Percentiles rank a stretch among this genome's conserved stretches.
phyloP scores from a whole-genome alignment of 2,888 invertebrate species.

The Calameuta filiformis region DNA sequence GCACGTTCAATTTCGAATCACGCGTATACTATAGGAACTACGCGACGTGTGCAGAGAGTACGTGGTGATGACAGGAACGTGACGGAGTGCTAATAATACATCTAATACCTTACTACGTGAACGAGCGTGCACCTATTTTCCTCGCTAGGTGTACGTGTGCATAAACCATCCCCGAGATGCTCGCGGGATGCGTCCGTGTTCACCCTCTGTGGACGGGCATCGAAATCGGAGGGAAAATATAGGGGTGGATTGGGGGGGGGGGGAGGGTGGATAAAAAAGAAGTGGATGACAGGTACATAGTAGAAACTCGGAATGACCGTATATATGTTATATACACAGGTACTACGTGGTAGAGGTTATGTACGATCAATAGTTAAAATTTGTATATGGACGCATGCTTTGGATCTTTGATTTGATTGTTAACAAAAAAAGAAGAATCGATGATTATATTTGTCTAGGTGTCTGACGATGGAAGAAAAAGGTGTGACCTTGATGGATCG shows the following conservation, averaged over 20 bases:
- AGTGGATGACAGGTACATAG: conserved; percentile 12
- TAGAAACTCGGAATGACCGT: neutral
- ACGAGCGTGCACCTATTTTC: neutral
- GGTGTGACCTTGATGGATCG: neutral
- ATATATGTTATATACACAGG: neutral
- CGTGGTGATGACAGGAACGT: conserved; percentile 51
- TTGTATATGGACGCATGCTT: neutral
- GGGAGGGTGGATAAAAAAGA: conserved; percentile 7
- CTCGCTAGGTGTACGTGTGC: neutral
- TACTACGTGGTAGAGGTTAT: neutral
- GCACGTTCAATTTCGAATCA: neutral
- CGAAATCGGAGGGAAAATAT: neutral
- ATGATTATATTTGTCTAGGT: neutral
- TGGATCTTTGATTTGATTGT: neutral
- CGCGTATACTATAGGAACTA: neutral
- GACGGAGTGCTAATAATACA: conserved; percentile 58
- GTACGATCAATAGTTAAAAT: neutral
- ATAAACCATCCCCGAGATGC: neutral
- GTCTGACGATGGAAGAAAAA: neutral
- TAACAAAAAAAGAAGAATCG: neutral
- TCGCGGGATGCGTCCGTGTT: conserved; percentile 16
- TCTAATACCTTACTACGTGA: neutral
- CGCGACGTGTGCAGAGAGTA: conserved; percentile 20
- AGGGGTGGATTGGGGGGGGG: neutral
- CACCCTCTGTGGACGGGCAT: neutral